Conservation (phyloP, 23 tunicate species). For the Styela plicata region DNA sequence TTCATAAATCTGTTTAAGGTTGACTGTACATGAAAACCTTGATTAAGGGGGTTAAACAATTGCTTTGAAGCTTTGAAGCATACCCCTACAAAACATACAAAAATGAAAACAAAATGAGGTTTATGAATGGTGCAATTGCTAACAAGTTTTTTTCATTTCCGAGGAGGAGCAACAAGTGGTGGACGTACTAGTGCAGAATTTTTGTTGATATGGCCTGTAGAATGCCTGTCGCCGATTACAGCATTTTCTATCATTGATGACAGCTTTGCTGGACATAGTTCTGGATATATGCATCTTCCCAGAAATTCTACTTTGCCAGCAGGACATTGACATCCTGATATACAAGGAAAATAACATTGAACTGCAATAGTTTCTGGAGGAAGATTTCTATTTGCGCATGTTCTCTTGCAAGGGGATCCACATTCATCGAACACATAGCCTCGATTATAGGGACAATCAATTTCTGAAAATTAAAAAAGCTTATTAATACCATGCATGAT, state of each 20-base stretch:
- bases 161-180: constrained; percentile 1
- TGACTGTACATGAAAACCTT: too few relatives aligned
- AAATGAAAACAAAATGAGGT: too few relatives aligned
- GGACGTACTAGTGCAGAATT: constrained; percentile 16
- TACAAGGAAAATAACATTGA: constrained; percentile 81
- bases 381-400: constrained; percentile 71
- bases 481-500: neutral
- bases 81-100: too few relatives aligned
- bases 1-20: too few relatives aligned
- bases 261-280: constrained; percentile 47
- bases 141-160: too few relatives aligned
- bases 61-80: too few relatives aligned
- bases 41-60: too few relatives aligned
- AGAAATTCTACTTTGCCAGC: constrained; percentile 76
- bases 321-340: constrained; percentile 80
- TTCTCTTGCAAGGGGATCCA: constrained; percentile 84
- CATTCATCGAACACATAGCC: constrained; percentile 89
- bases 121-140: too few relatives aligned
- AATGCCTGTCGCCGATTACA: neutral
- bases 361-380: constrained; percentile 60
- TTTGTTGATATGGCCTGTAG: neutral
- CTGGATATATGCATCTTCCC: constrained; percentile 55
- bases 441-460: constrained; percentile 37
- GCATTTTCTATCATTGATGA: constrained; percentile 29
- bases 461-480: constrained; percentile 52